Evolutionary conservation across 64 coral and sea anemone genomes (phyloP).

Genomic region (Montipora foliosa): DNA sequence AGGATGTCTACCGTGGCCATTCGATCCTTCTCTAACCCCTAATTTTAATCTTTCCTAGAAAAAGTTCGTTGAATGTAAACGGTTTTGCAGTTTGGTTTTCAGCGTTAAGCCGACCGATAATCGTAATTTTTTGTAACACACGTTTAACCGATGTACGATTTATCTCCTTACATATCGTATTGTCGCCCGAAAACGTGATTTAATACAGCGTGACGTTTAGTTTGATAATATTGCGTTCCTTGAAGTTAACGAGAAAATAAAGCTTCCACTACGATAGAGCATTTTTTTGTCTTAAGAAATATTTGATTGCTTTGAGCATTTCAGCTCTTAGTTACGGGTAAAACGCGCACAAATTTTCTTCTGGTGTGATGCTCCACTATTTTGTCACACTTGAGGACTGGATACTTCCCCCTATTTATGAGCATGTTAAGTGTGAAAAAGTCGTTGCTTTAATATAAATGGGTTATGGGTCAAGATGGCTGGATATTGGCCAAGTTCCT

Average conservation of each 20-base stretch:
- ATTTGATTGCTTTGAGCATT: background rate
- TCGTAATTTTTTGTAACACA: constrained; percentile 25
- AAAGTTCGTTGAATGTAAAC: background rate
- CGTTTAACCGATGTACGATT: constrained; percentile 16
- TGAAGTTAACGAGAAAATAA: background rate
- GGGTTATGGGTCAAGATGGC: too few species aligned
- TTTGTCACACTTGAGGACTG: too few species aligned
- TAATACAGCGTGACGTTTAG: constrained; percentile 9
- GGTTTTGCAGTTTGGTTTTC: background rate
- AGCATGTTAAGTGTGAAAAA: too few species aligned
- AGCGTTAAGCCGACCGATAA: constrained; percentile 1
- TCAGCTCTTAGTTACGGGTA: background rate
- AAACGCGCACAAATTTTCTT: background rate
- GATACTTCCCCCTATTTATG: too few species aligned
- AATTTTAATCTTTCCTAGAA: background rate
- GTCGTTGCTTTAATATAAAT: too few species aligned
- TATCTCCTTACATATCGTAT: constrained; percentile 29
- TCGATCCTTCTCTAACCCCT: constrained; percentile 11
- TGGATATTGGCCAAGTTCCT: too few species aligned
- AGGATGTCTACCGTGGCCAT: too few species aligned
- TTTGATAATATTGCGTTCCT: background rate
- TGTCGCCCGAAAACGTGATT: background rate
- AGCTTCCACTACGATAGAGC: background rate
- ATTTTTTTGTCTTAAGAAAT: background rate
- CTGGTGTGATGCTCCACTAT: background rate